Evolutionary conservation across 2,797 vertebrate species (phyloP), one percentile per base, ranked within the genome.

Genomic region (Eulemur albifrons): DNA sequence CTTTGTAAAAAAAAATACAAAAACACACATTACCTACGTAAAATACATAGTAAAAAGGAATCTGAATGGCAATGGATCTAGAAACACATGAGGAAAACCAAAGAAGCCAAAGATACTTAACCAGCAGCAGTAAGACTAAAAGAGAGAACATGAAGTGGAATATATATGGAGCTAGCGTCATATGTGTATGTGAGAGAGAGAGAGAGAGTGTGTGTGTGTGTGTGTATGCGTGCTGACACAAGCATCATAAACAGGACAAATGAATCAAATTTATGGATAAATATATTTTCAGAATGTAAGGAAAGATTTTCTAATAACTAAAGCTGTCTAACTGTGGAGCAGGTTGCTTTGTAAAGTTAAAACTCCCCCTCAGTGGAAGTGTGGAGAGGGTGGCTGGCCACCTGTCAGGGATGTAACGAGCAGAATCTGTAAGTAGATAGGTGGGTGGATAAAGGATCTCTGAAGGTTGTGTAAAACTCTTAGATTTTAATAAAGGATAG

Each of bases 321-420:
- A 82, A 90, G 32, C 73, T 91, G 9, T 48, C 40, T 87, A n/a
- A 70, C 48, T 86, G 25, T 86, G 35, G 38, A 96, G 88, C 76
- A 90, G 80, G 70, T 88, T 96, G 59, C 73, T 88, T 92, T 97
- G 69, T 86, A 57, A 88, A 90, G 45, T 80, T 88, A 88, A 82
- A 82, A 80, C 48, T 65, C 45, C 85, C 57, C 70, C 45, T 96
- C 2, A n/a, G 80, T 48, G 65, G 72, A 93, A 87, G 70, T 80
- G 40, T 38, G 35, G 15, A 40, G 75, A 83, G 75, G 93, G 76
- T 76, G 76, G 57, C 76, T 57, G 75, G 70, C 86, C 94, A 97
- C 73, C 70, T 92, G 70, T 97, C 65, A 90, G 32, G 40, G 30
- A 69, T 80, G 32, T n/a, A 23, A 50, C 8, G 6, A 92, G 38